Evolutionary conservation across 2,888 invertebrate genomes (phyloP).

Genomic region (Capitulum mitella): DNA sequence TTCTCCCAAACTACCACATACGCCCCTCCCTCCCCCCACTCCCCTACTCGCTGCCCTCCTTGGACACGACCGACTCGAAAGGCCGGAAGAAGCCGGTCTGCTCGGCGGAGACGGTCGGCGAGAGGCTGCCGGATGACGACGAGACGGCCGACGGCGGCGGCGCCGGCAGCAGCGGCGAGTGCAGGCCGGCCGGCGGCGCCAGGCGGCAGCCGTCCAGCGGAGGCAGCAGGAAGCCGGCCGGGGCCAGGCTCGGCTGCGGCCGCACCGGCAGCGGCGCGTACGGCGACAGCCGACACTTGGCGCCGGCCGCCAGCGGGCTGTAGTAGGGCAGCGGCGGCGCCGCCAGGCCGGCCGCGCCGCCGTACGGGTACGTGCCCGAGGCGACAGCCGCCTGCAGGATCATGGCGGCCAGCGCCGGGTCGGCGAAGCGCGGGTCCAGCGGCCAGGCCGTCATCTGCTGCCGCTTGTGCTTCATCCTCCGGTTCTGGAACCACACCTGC

Average conservation of each 20-base stretch:
- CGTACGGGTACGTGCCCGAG: constrained; percentile 30
- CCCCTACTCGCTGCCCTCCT: background rate
- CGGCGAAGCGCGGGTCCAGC: constrained; percentile 35
- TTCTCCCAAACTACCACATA: too few species aligned
- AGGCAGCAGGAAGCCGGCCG: constrained; percentile 16
- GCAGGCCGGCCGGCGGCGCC: background rate
- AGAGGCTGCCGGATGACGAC: background rate
- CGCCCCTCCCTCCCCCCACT: too few species aligned
- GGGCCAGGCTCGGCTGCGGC: constrained; percentile 22
- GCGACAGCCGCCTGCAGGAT: constrained; percentile 23
- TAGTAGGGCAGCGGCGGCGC: constrained; percentile 31
- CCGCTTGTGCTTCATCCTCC: constrained; percentile 23
- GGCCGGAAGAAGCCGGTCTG: background rate
- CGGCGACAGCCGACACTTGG: constrained; percentile 29
- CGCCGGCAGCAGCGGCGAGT: constrained; percentile 26
- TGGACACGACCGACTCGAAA: background rate
- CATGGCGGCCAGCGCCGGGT: constrained; percentile 33
- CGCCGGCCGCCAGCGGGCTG: constrained; percentile 30
- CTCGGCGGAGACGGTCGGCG: background rate
- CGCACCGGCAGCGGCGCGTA: constrained; percentile 9
- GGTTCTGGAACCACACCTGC: constrained; percentile 27
- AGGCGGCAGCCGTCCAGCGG: background rate
- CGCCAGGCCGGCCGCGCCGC: constrained; percentile 32
- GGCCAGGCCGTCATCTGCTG: constrained; percentile 26
- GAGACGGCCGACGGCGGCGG: constrained; percentile 10